phyloP scores from a whole-genome alignment of 2,888 invertebrate species.

The Dione juno region DNA sequence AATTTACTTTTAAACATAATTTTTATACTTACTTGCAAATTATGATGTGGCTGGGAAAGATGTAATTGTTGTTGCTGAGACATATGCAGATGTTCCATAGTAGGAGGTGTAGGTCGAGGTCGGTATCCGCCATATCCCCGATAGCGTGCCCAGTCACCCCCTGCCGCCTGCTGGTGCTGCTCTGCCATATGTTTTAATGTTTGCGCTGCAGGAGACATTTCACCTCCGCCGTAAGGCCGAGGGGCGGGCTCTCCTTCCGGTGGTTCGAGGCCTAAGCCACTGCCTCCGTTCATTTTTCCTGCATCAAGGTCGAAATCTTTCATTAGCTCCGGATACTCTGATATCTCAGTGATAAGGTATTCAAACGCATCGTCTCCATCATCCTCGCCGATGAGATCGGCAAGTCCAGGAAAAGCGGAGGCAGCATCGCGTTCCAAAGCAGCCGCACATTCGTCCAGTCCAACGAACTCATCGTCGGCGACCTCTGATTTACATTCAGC shows the following conservation, averaged over 20 bases:
- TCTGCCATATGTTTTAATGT: conserved; percentile 98
- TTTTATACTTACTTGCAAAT: conserved; percentile 88
- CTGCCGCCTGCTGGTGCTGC: conserved; percentile 92
- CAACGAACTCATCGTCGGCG: conserved; percentile 93
- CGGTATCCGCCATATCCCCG: conserved; percentile 82
- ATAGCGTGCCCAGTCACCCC: conserved; percentile 83
- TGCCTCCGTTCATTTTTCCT: conserved; percentile 66
- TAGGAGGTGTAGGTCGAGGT: conserved; percentile 69
- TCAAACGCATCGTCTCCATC: conserved; percentile 92
- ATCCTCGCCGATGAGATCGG: conserved; percentile 92
- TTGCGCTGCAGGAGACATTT: conserved; percentile 96
- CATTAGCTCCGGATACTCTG: conserved; percentile 92
- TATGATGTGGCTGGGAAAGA: conserved; percentile 91
- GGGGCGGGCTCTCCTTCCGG: conserved; percentile 77
- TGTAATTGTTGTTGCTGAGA: conserved; percentile 95
- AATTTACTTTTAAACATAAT: not conserved
- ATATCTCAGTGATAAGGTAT: conserved; percentile 93
- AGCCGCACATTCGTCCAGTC: conserved; percentile 92
- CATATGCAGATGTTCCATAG: conserved; percentile 87
- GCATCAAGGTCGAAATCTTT: conserved; percentile 89
- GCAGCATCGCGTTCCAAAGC: conserved; percentile 93
- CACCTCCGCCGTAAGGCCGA: conserved; percentile 83
- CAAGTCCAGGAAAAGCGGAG: conserved; percentile 89
- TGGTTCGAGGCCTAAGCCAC: conserved; percentile 67
- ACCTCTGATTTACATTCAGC: conserved; percentile 91